Evolutionary conservation across 1,140 invertebrate species (phyloP).

Genomic region (Cotesia vestalis): DNA sequence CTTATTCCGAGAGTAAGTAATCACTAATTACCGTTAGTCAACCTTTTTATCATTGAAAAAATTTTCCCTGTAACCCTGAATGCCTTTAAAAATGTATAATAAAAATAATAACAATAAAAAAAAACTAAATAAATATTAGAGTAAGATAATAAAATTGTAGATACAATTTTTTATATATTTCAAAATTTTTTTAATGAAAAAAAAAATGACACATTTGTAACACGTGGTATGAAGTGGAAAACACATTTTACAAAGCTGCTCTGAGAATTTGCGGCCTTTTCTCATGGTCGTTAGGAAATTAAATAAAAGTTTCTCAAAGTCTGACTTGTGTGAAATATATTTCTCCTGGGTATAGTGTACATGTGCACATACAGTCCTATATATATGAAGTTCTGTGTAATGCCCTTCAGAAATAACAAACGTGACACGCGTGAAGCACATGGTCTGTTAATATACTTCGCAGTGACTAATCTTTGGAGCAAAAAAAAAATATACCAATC

Average conservation of each 20-base stretch:
- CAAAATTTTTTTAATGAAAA: too few species aligned
- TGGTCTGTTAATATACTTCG: not conserved
- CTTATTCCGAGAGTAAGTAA: too few species aligned
- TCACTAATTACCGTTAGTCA: too few species aligned
- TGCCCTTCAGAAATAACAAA: not conserved
- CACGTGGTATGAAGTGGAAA: conserved; percentile 9
- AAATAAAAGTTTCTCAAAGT: not conserved
- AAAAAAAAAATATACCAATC: not conserved
- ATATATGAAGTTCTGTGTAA: not conserved
- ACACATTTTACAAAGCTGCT: not conserved
- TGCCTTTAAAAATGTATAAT: too few species aligned
- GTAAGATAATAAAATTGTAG: not conserved
- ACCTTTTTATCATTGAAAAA: too few species aligned
- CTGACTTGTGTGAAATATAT: too few species aligned
- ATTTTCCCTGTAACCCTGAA: too few species aligned
- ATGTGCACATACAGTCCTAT: too few species aligned
- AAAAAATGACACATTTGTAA: not conserved
- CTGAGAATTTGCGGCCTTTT: not conserved
- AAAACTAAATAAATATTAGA: not conserved
- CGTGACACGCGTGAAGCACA: conserved; percentile 12
- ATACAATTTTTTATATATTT: not conserved
- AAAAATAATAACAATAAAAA: too few species aligned
- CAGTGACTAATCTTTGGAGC: not conserved
- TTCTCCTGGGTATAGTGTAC: too few species aligned
- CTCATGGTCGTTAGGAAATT: not conserved